Percentiles rank a stretch among this genome's conserved stretches.
phyloP scores from a whole-genome alignment of 2,888 invertebrate species.

The Lypha dubia region DNA sequence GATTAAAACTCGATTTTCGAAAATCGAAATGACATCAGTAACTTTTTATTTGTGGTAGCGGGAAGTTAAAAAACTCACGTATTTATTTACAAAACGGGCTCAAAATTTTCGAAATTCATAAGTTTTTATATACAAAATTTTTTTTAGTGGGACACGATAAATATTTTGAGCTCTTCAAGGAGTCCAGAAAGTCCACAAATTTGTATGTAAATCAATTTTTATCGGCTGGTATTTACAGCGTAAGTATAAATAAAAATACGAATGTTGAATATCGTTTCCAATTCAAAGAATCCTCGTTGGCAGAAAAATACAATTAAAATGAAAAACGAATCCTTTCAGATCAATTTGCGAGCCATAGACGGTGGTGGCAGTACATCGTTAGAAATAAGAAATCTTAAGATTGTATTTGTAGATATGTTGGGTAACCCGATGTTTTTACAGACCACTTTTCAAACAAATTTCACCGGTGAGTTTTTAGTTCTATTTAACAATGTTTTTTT shows the following conservation, averaged over 20 bases:
- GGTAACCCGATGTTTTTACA: slow-evolving; percentile 84
- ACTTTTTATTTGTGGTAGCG: too few relatives aligned
- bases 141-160: slow-evolving; percentile 73
- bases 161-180: slow-evolving; percentile 74
- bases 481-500: neutral
- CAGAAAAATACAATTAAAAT: too few relatives aligned
- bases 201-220: slow-evolving; percentile 70
- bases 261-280: neutral
- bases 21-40: neutral
- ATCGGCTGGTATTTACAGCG: slow-evolving; percentile 72
- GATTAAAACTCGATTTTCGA: too few relatives aligned
- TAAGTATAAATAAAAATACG: slow-evolving; percentile 48
- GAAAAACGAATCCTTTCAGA: too few relatives aligned
- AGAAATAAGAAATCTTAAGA: slow-evolving; percentile 77
- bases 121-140: neutral
- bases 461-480: slow-evolving; percentile 74
- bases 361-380: slow-evolving; percentile 78
- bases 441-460: slow-evolving; percentile 71
- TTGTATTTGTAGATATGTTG: slow-evolving; percentile 84
- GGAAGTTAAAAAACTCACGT: too few relatives aligned
- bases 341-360: slow-evolving; percentile 84
- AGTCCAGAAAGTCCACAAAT: slow-evolving; percentile 71
- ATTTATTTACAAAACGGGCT: too few relatives aligned
- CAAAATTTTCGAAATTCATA: too few relatives aligned
- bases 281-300: too few relatives aligned